phyloP scores from a whole-genome alignment of 2,888 invertebrate genomes.

The Agonopterix subpropinquella region DNA sequence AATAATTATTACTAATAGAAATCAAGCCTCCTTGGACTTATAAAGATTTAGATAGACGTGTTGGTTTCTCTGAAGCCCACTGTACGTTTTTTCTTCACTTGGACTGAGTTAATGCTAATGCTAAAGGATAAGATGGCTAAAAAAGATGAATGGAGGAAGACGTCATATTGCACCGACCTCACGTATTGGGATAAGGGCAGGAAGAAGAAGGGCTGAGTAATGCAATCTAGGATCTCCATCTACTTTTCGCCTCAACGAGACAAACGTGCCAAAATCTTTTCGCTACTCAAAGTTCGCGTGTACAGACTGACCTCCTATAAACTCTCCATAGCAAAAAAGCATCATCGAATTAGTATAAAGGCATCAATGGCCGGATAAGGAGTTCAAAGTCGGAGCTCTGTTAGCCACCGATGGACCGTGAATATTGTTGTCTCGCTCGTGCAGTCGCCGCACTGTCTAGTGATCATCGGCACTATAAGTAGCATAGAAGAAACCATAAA shows the following conservation, averaged over 20 bases:
- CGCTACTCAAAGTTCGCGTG: background rate
- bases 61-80: too few species aligned
- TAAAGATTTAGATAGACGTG: too few species aligned
- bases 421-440: background rate
- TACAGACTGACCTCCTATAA: background rate
- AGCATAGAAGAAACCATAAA: background rate
- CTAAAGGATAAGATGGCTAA: too few species aligned
- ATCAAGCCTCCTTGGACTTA: too few species aligned
- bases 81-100: too few species aligned
- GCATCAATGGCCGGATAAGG: background rate
- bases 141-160: too few species aligned
- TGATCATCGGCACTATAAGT: background rate
- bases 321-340: background rate
- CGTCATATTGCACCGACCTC: too few species aligned
- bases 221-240: too few species aligned
- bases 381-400: background rate
- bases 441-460: background rate
- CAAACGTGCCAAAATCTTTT: background rate
- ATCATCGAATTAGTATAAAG: background rate
- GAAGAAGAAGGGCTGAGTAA: too few species aligned
- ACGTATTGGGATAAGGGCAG: too few species aligned
- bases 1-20: too few species aligned
- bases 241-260: background rate
- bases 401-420: background rate
- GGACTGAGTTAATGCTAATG: too few species aligned